Base-by-base conservation (phyloP, 2,888 invertebrate species). In the Furcula furcula region DNA sequence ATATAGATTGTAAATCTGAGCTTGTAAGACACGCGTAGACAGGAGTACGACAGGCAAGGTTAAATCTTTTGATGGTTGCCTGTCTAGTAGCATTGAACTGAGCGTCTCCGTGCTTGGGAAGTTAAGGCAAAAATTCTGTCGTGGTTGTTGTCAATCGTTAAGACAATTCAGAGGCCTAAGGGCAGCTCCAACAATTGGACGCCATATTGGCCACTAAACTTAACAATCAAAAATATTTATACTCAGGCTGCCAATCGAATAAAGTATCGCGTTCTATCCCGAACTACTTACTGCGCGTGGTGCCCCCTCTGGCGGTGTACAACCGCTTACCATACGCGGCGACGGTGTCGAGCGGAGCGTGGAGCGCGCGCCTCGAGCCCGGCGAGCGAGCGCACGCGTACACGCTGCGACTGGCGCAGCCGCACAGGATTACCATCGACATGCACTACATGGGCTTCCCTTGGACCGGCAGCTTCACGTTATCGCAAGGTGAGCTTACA, bases 301-400 rank as follows among this genome's bases (percentile, higher is more conserved):
- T 94, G 28, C 94, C 95, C 0, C 94, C 95, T 0, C 80, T 95
- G 11, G 90, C 93, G 3, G 79, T 96, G 7, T 93, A 94, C 82
- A 96, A 95, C 74, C 92, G 93, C 15, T 83, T 96, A 22, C 95
- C 95, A 0, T 94, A 94, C 70, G 92, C 93, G 0, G 38, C 54
- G 2, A 50, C 57, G 23, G 43, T 62, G 34, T 11, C 37, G 0
- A 53, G 64, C 27, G 50, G 50, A 0, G 46, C 58, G 1, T 66
- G 76, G 58, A 63, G 82, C 41, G 84, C 90, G 46, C 90, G 93
- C 44, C 87, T 94, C 6, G 94, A 94, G 66, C 92, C 94, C 0
- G 94, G 95, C 1, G 94, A 94, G 55, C 90, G 91, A 41, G 90
- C 91, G 14, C 93, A 93, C 45, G 85, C 94, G 7, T 94, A 95